These are phyloP conservation scores for Maniola jurtina DNA, from an alignment of 1,140 invertebrate genomes.

Conservation along the genomic window DNA sequence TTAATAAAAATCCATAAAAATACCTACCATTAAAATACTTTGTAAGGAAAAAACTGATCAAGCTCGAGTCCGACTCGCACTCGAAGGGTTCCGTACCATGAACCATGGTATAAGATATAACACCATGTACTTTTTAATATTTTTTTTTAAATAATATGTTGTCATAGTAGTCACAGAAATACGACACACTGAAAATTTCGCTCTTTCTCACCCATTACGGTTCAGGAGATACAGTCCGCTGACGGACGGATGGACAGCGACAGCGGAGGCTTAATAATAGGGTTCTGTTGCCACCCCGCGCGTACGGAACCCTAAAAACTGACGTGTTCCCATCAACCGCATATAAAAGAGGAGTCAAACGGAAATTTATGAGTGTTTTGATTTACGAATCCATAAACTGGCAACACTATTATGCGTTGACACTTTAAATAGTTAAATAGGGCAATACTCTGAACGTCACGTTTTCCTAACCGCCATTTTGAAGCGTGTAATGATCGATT, in stretches of 20 bases:
- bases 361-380: constrained; percentile 41
- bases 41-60: not conserved
- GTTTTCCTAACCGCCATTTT: constrained; percentile 23
- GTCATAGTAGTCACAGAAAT: too few species aligned
- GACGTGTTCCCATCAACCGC: constrained; percentile 9
- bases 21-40: not conserved
- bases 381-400: constrained; percentile 47
- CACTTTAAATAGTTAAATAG: constrained; percentile 43
- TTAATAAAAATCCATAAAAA: not conserved
- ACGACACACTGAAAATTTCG: too few species aligned
- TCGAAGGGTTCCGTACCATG: too few species aligned
- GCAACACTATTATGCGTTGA: constrained; percentile 43
- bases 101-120: too few species aligned
- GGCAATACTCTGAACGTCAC: constrained; percentile 40
- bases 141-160: too few species aligned
- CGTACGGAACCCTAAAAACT: not conserved
- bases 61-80: too few species aligned
- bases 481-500: constrained; percentile 36
- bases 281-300: too few species aligned
- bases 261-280: too few species aligned
- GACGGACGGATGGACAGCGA: too few species aligned
- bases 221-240: too few species aligned
- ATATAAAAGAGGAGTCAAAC: not conserved
- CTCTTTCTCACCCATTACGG: too few species aligned
- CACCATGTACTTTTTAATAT: too few species aligned